Base-by-base conservation (phyloP, 2,888 invertebrate genomes). In the Drosophila parthenogenetica region DNA sequence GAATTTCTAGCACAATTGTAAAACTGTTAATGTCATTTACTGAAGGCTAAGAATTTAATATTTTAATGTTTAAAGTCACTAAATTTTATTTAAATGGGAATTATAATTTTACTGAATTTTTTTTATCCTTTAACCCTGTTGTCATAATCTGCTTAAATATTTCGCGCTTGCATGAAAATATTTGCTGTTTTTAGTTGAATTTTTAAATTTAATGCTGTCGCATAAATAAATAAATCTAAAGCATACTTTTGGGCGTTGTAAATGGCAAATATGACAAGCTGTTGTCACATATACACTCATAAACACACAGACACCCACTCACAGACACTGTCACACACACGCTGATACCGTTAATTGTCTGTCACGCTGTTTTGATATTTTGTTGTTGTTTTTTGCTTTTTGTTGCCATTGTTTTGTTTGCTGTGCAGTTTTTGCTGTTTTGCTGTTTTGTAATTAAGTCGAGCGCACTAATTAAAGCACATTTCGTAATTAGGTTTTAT, bases 371-470 rank as follows among this genome's bases (percentile, higher is more conserved):
- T 46, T 63, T 65, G 59, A 43, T 63, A 35, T 57, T 59, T 58
- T 60, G 63, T 43, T 62, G 17, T 53, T 63, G 61, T 22, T 22
- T 5, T 22, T 5, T 22, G 22, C 22, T 22, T 22, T 22, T 22
- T 22, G 22, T 50, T 51, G 71, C 43, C 13, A 35, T 35, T 35
- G 35, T 43, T 53, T 49, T 68, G 68, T 70, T 76, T 79, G 63
- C 65, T 82, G 65, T 79, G 64, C 64, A 73, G 70, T 74, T 29
- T 73, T 84, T 81, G 62, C 66, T 71, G 70, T 74, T 73, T 84
- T 81, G 62, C 66, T 51, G 77, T 72, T 72, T 74, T 73, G 68
- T 81, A 83, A 82, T 82, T 87, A 87, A 83, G 78, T 80, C 66
- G 68, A 67, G 81, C 66, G 67, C 37, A 69, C 80, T 79, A 88